phyloP scores from a whole-genome alignment of 2,888 invertebrate species.

The Cabera pusaria region DNA sequence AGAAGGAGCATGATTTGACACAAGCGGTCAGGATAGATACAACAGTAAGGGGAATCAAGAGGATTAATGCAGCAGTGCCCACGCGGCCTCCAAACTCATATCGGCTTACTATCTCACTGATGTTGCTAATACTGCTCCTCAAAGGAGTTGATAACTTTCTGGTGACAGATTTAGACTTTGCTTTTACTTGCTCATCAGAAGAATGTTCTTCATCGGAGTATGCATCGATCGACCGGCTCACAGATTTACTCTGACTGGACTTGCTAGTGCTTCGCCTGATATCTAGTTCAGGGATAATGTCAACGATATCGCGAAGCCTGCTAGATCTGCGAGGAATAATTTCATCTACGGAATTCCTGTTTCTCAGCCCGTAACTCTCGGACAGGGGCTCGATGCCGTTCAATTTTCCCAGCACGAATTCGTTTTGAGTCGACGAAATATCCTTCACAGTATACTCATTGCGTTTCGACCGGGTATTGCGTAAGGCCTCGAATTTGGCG shows the following conservation, averaged over 20 bases:
- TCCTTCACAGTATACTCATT: constrained; percentile 65
- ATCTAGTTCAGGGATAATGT: constrained; percentile 54
- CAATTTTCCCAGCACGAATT: constrained; percentile 45
- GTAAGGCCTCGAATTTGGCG: constrained; percentile 49
- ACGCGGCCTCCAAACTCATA: constrained; percentile 72
- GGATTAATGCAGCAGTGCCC: constrained; percentile 53
- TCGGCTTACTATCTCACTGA: constrained; percentile 46
- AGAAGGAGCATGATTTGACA: constrained; percentile 59
- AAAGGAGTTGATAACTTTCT: constrained; percentile 72
- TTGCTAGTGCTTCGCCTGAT: constrained; percentile 63
- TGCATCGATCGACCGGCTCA: constrained; percentile 63
- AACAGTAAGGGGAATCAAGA: constrained; percentile 62
- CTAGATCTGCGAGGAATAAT: constrained; percentile 59
- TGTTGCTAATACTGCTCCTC: constrained; percentile 51
- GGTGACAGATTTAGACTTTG: constrained; percentile 54
- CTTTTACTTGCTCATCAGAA: constrained; percentile 49
- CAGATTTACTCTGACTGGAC: constrained; percentile 60
- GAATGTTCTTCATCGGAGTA: constrained; percentile 70
- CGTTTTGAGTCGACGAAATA: constrained; percentile 43
- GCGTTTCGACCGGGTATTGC: constrained; percentile 58
- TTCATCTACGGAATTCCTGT: constrained; percentile 58
- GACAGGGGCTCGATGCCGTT: constrained; percentile 52
- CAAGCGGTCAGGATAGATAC: constrained; percentile 63
- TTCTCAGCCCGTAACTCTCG: constrained; percentile 56
- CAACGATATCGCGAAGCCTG: constrained; percentile 56